Evolutionary conservation across 2,888 invertebrate species (phyloP), one percentile per base, ranked within the genome.

Genomic region (Adela reaumurella): DNA sequence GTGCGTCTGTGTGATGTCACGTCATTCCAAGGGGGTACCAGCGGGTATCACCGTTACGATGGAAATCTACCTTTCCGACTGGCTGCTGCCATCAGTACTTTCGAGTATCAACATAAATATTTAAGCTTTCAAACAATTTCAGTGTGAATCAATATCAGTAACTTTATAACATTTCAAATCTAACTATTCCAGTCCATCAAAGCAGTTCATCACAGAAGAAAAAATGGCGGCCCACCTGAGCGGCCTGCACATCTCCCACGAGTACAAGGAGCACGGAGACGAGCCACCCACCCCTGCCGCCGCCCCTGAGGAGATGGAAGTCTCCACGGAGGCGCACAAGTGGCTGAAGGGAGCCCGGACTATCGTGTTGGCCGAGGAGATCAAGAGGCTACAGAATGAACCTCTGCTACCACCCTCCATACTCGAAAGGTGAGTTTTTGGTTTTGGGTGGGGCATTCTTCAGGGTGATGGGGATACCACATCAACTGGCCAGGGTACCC

Each of bases 141-240:
- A n/a, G n/a, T n/a, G n/a, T n/a, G n/a, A n/a, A n/a, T n/a, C n/a
- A n/a, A n/a, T n/a, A n/a, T n/a, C n/a, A n/a, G n/a, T n/a, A n/a
- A n/a, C n/a, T n/a, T n/a, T n/a, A n/a, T n/a, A n/a, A n/a, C n/a
- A n/a, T n/a, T n/a, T n/a, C n/a, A n/a, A n/a, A 24, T 24, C 29
- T n/a, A 19, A 17, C 42, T 3, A 24, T 63, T 64, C 18, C 59
- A 84, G 84, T 17, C 84, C 85, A 45, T 62, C 79, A 6, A 92
- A 92, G 62, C 89, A 90, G 62, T 81, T 87, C 42, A 90, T 92
- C 54, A 90, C 90, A 0, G 92, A 92, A 64, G 92, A 92, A 60
- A 89, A 88, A 65, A 92, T 92, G 86, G 87, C 90, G 0, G 90
- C 88, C 19, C 90, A 91, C 60, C 82, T 92, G 54, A 86, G 83